These are phyloP conservation scores for Zaprionus vittiger DNA, from an alignment of 1,140 invertebrate species.

Conservation along the genomic window DNA sequence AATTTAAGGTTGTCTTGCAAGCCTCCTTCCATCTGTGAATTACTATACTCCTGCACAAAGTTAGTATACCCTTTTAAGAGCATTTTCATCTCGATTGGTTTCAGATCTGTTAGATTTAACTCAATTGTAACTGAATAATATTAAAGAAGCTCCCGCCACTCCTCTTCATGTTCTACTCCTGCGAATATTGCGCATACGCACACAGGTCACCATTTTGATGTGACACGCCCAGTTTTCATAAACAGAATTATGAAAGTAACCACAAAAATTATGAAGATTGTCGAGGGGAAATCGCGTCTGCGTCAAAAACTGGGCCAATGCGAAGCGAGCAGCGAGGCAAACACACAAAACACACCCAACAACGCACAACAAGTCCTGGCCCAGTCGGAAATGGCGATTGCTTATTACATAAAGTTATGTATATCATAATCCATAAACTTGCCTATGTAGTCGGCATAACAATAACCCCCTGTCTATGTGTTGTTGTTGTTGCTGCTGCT, in stretches of 20 bases:
- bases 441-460: constrained; percentile 21
- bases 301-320: constrained; percentile 28
- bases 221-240: constrained; percentile 8
- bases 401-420: constrained; percentile 75
- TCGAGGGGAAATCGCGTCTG: constrained; percentile 9
- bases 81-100: no score
- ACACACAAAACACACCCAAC: constrained; percentile 25
- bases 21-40: no score
- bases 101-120: no score
- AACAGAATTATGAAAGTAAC: constrained; percentile 60
- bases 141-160: neutral
- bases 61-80: no score
- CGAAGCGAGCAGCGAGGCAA: constrained; percentile 7
- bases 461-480: constrained; percentile 7
- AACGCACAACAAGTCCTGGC: constrained; percentile 4
- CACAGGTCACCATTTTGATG: constrained; percentile 35
- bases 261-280: constrained; percentile 71
- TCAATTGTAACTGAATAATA: neutral
- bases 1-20: no score
- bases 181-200: constrained; percentile 61
- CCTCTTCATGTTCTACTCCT: neutral
- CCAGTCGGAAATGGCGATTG: constrained; percentile 30
- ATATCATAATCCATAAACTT: constrained; percentile 80
- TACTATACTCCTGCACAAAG: no score
- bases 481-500: constrained; percentile 31